Evolutionary conservation across 92 coral and sea anemone species (phyloP), one percentile per base, ranked within the genome.

Genomic region (Metridium senile): DNA sequence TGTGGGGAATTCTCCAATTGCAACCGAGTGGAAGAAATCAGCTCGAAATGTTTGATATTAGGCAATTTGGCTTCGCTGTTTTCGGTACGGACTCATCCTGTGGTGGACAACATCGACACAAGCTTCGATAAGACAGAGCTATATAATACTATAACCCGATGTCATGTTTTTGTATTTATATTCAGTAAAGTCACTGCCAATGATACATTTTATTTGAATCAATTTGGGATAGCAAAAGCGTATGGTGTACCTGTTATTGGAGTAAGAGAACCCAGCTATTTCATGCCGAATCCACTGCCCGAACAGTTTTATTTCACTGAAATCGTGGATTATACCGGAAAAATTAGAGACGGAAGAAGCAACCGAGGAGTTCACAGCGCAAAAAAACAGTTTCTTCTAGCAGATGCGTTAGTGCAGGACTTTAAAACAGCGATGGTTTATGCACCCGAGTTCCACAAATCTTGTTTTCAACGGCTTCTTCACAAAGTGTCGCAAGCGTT

Each of bases 271-370:
- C 93, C 99, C 19, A 96, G 89, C 52, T 96, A 89, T 31, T 89
- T 96, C 71, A 74, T 96, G 90, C 97, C 96, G 17, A 93, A 88
- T 69, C 97, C 97, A 6, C 72, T 96, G 23, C 99, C 99, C 3
- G 99, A 93, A 54, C 93, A 96, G n/a, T 96, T 77, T 75, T 93
- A 96, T 80, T 68, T 88, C 59, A 96, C 99, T 10, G 99, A 96
- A 57, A 85, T 96, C 47, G 88, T 96, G 61, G 91, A 88, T 68
- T 85, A 89, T 34, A 87, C 88, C 30, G 84, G 87, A 27, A 81
- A 72, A 53, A 80, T 32, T 46, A 35, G 83, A 62, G 82, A 73
- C 10, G 82, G 85, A 20, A 74, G 68, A 31, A 76, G 90, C 39
- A 85, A 80, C 66, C 88, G 77, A 1, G 77, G 78, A 27, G 72